These are phyloP conservation scores for Parasteatoda tepidariorum DNA, from an alignment of 1,140 invertebrate species.

Conservation along the genomic window DNA sequence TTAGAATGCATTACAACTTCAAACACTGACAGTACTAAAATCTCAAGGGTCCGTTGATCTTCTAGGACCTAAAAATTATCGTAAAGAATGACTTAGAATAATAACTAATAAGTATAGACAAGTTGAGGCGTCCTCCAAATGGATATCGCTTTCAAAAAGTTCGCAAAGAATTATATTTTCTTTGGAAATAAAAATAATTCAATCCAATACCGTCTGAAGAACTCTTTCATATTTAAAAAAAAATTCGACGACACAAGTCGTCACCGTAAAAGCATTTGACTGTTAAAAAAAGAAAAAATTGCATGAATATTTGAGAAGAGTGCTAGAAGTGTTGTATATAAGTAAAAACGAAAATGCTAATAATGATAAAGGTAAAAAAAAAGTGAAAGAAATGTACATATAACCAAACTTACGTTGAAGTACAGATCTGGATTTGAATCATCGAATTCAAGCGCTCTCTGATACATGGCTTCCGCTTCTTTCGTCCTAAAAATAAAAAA, in stretches of 20 bases:
- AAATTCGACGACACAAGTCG: neutral
- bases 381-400: neutral
- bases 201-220: neutral
- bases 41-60: too few species aligned
- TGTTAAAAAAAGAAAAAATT: neutral
- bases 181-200: neutral
- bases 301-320: slow-evolving; percentile 48
- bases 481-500: slow-evolving; percentile 62
- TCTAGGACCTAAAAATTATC: neutral
- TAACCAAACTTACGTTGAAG: slow-evolving; percentile 67
- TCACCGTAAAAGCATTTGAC: neutral
- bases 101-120: neutral
- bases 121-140: neutral
- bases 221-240: neutral
- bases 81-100: neutral
- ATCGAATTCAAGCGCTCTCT: slow-evolving; percentile 67
- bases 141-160: neutral
- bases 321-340: slow-evolving; percentile 23
- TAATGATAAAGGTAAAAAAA: slow-evolving; percentile 9
- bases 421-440: slow-evolving; percentile 69
- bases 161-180: neutral
- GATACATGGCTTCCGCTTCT: slow-evolving; percentile 69
- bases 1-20: too few species aligned
- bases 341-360: neutral
- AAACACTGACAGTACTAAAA: too few species aligned